Conservation (phyloP, 2,888 invertebrate species). For the Pachliopta kotzebuea region DNA sequence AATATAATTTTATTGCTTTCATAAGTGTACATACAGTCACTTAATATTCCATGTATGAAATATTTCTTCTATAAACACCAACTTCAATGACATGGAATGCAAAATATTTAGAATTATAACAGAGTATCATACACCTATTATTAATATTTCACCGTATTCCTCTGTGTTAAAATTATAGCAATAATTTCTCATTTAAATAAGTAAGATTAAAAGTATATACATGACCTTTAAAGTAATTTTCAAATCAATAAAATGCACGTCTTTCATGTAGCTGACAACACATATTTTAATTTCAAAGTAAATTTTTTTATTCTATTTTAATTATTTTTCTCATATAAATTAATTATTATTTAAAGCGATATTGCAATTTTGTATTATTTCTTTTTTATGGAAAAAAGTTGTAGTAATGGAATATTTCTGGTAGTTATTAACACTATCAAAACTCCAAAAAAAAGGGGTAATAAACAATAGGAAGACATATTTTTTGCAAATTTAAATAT, state of each 20-base stretch:
- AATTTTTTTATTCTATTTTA: no score
- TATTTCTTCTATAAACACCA: not conserved
- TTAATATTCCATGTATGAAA: not conserved
- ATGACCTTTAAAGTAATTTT: not conserved
- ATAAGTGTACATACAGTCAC: not conserved
- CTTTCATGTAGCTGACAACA: no score
- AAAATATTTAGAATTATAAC: not conserved
- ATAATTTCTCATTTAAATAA: not conserved
- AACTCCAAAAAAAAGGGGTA: not conserved
- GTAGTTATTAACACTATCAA: not conserved
- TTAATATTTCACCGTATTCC: not conserved
- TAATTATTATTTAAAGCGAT: no score
- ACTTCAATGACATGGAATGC: not conserved
- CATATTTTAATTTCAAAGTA: no score
- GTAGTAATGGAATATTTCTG: no score
- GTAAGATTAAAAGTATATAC: not conserved
- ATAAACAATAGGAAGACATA: not conserved
- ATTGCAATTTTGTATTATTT: no score
- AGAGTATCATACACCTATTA: not conserved
- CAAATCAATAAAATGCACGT: not conserved
- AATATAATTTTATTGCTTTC: conserved; percentile 16
- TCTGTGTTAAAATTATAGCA: not conserved
- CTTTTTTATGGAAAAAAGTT: no score
- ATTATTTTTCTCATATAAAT: no score
- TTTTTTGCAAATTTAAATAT: not conserved